These are phyloP conservation scores for Hypercompe scribonia DNA, from an alignment of 2,888 invertebrate genomes.

Conservation along the genomic window DNA sequence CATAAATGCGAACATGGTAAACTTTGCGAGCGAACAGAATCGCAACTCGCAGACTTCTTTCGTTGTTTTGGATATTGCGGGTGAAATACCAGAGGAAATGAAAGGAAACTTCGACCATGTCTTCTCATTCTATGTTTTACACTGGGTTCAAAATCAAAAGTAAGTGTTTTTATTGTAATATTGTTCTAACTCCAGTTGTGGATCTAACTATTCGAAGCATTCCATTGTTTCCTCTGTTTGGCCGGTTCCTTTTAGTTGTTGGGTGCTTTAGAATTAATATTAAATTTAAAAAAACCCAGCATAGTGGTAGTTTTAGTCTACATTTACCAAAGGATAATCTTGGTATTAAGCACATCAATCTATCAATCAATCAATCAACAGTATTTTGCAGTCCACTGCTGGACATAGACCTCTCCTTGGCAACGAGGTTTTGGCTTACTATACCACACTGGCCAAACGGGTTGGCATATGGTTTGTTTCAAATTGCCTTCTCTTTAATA, in stretches of 20 bases:
- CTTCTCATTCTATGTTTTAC: not conserved
- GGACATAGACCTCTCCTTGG: no score
- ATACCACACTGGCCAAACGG: no score
- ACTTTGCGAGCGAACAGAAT: not conserved
- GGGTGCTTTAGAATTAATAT: no score
- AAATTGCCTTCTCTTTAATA: no score
- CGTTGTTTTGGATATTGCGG: not conserved
- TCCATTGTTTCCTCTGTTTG: no score
- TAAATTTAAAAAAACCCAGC: not conserved
- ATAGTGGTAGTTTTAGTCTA: not conserved
- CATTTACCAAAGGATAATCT: not conserved
- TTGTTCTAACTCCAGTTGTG: not conserved
- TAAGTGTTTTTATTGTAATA: not conserved
- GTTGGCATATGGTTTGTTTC: no score
- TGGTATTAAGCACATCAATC: not conserved
- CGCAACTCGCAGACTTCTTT: not conserved
- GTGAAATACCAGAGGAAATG: not conserved
- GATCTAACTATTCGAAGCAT: not conserved
- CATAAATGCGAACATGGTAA: not conserved
- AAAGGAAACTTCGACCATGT: not conserved
- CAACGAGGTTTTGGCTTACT: no score
- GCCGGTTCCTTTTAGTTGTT: no score
- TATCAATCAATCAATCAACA: no score
- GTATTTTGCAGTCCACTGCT: no score
- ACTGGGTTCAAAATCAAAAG: not conserved